These are phyloP conservation scores for Pao palembangensis DNA, from an alignment of 2,113 vertebrate species.

Conservation along the genomic window DNA sequence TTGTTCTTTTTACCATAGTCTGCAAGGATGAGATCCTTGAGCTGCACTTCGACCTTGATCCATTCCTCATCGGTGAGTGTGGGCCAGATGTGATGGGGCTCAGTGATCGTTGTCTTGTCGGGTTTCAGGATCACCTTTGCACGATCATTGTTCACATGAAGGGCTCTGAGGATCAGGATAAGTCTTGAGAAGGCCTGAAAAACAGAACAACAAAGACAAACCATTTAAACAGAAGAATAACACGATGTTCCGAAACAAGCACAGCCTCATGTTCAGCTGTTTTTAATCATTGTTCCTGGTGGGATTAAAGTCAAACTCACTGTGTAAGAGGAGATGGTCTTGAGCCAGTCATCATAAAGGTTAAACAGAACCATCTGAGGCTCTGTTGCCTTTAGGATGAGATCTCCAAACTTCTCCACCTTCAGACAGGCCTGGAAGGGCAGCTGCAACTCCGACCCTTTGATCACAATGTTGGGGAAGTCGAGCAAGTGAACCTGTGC, in stretches of 20 bases:
- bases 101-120: slow-evolving; percentile 96
- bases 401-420: slow-evolving; percentile 98
- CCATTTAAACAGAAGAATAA: slow-evolving; percentile 25
- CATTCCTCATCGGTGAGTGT: slow-evolving; percentile 97
- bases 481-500: slow-evolving; percentile 95
- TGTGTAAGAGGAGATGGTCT: slow-evolving; percentile 99
- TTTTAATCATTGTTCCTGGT: neutral
- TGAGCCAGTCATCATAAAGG: slow-evolving; percentile 98
- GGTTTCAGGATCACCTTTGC: slow-evolving; percentile 98
- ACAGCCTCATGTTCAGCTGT: neutral
- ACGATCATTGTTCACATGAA: slow-evolving; percentile 96
- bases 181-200: slow-evolving; percentile 96
- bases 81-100: slow-evolving; percentile 99
- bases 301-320: slow-evolving; percentile 64
- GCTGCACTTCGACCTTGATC: slow-evolving; percentile 99
- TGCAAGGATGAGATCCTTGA: slow-evolving; percentile 96
- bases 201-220: slow-evolving; percentile 4
- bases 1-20: slow-evolving; percentile 99
- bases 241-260: slow-evolving; percentile 1
- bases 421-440: slow-evolving; percentile 99
- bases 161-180: slow-evolving; percentile 93
- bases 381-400: slow-evolving; percentile 97
- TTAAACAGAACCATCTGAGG: slow-evolving; percentile 99
- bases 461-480: slow-evolving; percentile 99
- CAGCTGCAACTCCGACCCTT: slow-evolving; percentile 95